Conservation (phyloP, 2,113 vertebrate species). For the Pandion haliaetus region DNA sequence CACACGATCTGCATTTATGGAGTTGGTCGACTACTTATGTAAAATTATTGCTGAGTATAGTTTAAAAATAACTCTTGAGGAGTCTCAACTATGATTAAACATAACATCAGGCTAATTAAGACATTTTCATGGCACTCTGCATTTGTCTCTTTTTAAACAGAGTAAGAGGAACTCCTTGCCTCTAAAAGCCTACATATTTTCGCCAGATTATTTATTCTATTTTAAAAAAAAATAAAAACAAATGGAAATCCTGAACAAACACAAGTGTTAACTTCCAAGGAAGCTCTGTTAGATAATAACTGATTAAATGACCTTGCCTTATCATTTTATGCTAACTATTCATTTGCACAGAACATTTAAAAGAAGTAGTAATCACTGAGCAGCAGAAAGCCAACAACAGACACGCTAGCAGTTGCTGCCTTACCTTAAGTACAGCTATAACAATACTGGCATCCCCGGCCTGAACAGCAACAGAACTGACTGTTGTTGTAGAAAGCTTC, state of each 20-base stretch:
- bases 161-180: not conserved
- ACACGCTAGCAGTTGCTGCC: not conserved
- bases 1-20: not conserved
- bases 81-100: not conserved
- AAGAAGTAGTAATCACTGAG: not conserved
- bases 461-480: constrained; percentile 86
- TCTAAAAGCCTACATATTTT: not conserved
- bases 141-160: not conserved
- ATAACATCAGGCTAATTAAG: not conserved
- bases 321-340: not conserved
- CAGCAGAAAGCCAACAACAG: not conserved
- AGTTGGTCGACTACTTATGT: not conserved
- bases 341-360: not conserved
- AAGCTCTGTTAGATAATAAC: not conserved
- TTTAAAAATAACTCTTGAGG: not conserved
- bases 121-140: not conserved
- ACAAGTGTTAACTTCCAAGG: not conserved
- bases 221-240: not conserved
- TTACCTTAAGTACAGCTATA: constrained; percentile 86
- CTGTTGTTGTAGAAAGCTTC: constrained; percentile 77
- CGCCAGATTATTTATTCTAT: not conserved
- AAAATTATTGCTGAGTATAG: not conserved
- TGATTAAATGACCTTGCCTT: not conserved
- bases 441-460: constrained; percentile 82
- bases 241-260: not conserved